Conservation (phyloP, 1,140 invertebrate genomes). For the Drosophila insularis region DNA sequence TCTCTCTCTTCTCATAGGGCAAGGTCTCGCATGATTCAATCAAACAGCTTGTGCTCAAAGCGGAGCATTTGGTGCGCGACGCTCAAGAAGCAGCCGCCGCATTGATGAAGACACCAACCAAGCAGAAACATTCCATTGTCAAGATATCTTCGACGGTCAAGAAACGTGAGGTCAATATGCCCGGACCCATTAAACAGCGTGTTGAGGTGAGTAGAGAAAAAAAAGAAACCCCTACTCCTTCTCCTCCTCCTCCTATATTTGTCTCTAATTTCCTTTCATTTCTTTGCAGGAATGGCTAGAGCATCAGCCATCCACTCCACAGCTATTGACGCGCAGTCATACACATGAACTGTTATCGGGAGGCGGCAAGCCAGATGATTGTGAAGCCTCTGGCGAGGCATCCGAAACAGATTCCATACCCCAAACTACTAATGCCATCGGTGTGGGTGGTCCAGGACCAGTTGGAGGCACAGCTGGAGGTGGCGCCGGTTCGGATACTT, state of each 20-base stretch:
- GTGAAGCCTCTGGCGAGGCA: slow-evolving; percentile 95
- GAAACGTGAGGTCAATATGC: slow-evolving; percentile 75
- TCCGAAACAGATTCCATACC: slow-evolving; percentile 88
- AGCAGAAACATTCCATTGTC: slow-evolving; percentile 80
- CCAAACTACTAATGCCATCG: slow-evolving; percentile 62
- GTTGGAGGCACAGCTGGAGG: slow-evolving; percentile 52
- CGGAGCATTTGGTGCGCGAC: slow-evolving; percentile 82
- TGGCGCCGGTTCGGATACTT: slow-evolving; percentile 85
- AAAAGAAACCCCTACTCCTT: background rate
- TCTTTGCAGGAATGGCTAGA: slow-evolving; percentile 75
- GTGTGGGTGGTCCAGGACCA: slow-evolving; percentile 32
- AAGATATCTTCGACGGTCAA: slow-evolving; percentile 80
- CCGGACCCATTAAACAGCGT: slow-evolving; percentile 75
- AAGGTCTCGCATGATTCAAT: slow-evolving; percentile 82
- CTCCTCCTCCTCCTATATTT: too few species aligned
- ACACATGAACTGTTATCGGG: slow-evolving; percentile 32
- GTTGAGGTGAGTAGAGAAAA: slow-evolving; percentile 69
- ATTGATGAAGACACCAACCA: slow-evolving; percentile 77
- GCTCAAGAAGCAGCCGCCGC: slow-evolving; percentile 63
- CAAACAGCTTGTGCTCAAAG: slow-evolving; percentile 81
- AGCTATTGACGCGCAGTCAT: slow-evolving; percentile 51
- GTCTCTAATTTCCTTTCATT: background rate
- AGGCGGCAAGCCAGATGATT: slow-evolving; percentile 82
- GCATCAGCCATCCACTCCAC: slow-evolving; percentile 69
- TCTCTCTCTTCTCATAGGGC: slow-evolving; percentile 48